phyloP scores from a whole-genome alignment of 2,888 invertebrate species.

The Coecobrya sp. region DNA sequence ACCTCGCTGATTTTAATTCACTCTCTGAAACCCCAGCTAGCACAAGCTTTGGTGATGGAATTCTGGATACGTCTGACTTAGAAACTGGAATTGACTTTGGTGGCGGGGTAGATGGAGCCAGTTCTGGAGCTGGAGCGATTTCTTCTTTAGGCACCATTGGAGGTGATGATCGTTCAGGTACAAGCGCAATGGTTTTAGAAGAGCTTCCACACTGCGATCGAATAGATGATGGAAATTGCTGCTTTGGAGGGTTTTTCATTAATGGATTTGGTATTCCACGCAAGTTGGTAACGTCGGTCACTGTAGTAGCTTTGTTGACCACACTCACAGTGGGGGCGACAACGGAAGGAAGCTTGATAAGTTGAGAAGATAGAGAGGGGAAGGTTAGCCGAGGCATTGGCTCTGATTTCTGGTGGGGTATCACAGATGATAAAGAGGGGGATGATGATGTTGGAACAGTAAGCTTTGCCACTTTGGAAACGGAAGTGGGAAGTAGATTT shows the following conservation, averaged over 20 bases:
- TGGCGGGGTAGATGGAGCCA: neutral
- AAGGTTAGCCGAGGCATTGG: neutral
- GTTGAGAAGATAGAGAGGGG: neutral
- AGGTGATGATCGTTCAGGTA: slow-evolving; percentile 46
- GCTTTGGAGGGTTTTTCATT: neutral
- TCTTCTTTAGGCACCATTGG: slow-evolving; percentile 41
- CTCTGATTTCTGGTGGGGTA: neutral
- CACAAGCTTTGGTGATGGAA: slow-evolving; percentile 10
- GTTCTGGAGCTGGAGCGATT: neutral
- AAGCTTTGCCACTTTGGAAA: neutral
- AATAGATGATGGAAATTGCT: neutral
- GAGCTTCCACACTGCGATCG: neutral
- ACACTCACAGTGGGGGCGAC: neutral
- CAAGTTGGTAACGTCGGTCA: neutral
- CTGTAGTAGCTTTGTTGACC: neutral
- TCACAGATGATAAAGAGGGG: neutral
- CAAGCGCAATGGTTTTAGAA: neutral
- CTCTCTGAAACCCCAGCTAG: neutral
- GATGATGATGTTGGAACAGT: neutral
- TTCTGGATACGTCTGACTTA: neutral
- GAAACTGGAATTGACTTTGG: neutral
- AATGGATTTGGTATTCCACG: slow-evolving; percentile 23
- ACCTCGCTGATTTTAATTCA: neutral
- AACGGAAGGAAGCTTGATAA: neutral
- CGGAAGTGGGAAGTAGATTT: neutral